These are phyloP conservation scores for Lerema accius DNA, from an alignment of 1,140 invertebrate genomes.

Conservation along the genomic window DNA sequence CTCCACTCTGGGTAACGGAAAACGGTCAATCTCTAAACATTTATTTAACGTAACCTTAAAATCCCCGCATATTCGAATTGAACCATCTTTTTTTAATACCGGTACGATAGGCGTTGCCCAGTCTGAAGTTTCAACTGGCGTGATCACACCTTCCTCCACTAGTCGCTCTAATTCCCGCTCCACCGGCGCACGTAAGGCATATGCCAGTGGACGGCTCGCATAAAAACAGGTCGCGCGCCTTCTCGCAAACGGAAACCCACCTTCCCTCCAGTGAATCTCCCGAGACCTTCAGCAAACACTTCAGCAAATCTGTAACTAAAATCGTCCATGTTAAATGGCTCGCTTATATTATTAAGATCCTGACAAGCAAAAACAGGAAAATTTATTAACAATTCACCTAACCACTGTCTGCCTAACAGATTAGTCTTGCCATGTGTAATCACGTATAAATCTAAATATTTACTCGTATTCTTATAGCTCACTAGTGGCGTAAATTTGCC, in stretches of 20 bases:
- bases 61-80: constrained; percentile 42
- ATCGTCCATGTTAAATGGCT: neutral
- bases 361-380: no score
- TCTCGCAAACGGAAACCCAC: constrained; percentile 32
- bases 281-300: neutral
- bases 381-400: neutral
- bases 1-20: constrained; percentile 60
- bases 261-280: constrained; percentile 42
- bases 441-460: neutral
- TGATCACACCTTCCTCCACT: constrained; percentile 37
- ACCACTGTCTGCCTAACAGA: neutral
- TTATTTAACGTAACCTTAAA: constrained; percentile 53
- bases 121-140: constrained; percentile 34
- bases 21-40: constrained; percentile 53
- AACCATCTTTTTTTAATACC: constrained; percentile 47
- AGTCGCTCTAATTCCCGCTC: constrained; percentile 42
- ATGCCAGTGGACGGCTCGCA: constrained; percentile 52
- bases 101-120: constrained; percentile 47
- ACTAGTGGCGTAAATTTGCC: neutral
- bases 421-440: neutral
- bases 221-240: constrained; percentile 41
- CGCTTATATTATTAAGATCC: no score
- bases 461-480: neutral
- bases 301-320: neutral
- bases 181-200: constrained; percentile 44